Evolutionary conservation across 2,888 invertebrate genomes (phyloP).

Genomic region (Pachymerium ferrugineum): DNA sequence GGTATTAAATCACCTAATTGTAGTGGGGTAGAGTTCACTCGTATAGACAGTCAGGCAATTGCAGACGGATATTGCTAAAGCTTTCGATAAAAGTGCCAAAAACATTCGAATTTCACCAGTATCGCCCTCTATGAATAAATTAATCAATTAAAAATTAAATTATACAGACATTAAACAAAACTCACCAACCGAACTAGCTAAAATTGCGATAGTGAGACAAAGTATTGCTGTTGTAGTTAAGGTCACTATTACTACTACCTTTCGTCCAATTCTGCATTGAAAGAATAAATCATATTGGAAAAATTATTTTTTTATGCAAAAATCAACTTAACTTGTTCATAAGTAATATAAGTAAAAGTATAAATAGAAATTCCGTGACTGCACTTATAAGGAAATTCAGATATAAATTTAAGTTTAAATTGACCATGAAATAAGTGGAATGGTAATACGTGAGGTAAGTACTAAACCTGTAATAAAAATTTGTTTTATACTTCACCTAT

Average conservation of each 20-base stretch:
- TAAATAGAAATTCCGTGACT: neutral
- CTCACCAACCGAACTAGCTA: neutral
- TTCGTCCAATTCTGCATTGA: constrained; percentile 5
- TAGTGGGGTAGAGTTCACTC: neutral
- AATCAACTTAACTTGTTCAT: neutral
- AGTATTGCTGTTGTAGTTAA: neutral
- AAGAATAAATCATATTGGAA: neutral
- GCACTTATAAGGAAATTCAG: constrained; percentile 3
- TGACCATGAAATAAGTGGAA: neutral
- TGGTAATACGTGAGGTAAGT: neutral
- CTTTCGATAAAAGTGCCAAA: neutral
- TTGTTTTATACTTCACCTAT: neutral
- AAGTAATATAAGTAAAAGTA: neutral
- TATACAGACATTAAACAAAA: neutral
- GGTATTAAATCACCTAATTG: neutral
- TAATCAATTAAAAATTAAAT: neutral
- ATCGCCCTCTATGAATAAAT: neutral
- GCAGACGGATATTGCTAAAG: neutral
- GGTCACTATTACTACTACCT: neutral
- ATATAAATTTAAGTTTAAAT: neutral
- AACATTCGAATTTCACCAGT: neutral
- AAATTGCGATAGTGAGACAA: neutral
- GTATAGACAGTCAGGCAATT: neutral
- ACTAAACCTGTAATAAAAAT: neutral
- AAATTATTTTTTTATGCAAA: neutral